Percentiles rank a stretch among this genome's conserved stretches.
phyloP scores from a whole-genome alignment of 23 tunicate genomes.

The Halocynthia aurantium region DNA sequence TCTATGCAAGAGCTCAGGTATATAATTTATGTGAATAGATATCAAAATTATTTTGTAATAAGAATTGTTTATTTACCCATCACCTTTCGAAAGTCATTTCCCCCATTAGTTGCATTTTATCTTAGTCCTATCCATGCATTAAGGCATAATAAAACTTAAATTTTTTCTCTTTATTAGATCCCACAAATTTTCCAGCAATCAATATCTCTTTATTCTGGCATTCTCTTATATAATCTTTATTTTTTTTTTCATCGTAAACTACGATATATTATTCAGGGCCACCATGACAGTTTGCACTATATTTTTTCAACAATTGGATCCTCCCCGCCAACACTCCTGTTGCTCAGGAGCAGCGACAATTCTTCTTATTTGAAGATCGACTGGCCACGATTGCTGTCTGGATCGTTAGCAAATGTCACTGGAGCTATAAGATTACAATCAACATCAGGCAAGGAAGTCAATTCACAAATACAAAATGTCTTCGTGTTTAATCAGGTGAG shows the following conservation, averaged over 20 bases:
- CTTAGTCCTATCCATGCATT: background rate
- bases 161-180: too few relatives aligned
- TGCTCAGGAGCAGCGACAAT: constrained; percentile 12
- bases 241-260: too few relatives aligned
- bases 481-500: constrained; percentile 1
- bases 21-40: background rate
- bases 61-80: background rate
- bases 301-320: constrained; percentile 47
- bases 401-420: background rate
- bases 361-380: constrained; percentile 4
- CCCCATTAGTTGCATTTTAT: background rate
- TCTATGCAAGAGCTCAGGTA: constrained; percentile 27
- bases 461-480: constrained; percentile 1
- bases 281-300: constrained; percentile 32
- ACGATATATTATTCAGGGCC: background rate
- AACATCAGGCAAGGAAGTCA: background rate
- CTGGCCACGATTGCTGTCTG: constrained; percentile 24
- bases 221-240: too few relatives aligned
- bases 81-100: background rate
- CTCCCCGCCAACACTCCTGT: constrained; percentile 39
- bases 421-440: constrained; percentile 17
- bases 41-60: too few relatives aligned
- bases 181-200: too few relatives aligned
- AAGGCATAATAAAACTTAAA: too few relatives aligned
- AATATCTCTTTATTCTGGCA: too few relatives aligned